A percentile compares a stretch with the other conserved stretches of the same genome.
phyloP scores from a whole-genome alignment of 2,797 vertebrate species.

The Diglossa cyanea region DNA sequence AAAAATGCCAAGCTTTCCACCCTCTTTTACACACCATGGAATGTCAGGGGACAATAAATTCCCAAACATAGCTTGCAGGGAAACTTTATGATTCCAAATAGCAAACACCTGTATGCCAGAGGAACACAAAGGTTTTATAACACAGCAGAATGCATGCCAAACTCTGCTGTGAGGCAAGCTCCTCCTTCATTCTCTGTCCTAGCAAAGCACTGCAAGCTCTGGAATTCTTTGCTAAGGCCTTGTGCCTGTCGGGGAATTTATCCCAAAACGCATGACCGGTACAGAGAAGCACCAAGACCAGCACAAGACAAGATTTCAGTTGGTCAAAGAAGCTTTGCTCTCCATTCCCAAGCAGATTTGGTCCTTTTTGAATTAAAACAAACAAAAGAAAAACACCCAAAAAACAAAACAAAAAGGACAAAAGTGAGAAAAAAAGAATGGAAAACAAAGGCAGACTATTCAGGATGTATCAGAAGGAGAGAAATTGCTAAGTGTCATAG shows the following conservation, averaged over 20 bases:
- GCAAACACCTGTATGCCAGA: neutral
- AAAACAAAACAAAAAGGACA: neutral
- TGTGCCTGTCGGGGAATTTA: neutral
- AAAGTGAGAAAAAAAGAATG: neutral
- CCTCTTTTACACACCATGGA: neutral
- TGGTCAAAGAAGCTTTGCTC: conserved; percentile 11
- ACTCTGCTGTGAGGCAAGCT: neutral
- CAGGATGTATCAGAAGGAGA: neutral
- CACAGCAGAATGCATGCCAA: neutral
- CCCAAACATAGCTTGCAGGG: neutral
- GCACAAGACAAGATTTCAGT: neutral
- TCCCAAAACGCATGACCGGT: neutral
- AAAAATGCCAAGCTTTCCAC: neutral
- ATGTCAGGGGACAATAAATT: neutral
- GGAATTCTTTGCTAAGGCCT: conserved; percentile 6
- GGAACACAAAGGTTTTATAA: neutral
- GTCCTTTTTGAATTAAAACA: neutral
- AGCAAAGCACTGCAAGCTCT: neutral
- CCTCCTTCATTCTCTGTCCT: neutral
- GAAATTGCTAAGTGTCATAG: neutral
- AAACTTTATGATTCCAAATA: neutral
- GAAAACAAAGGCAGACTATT: neutral
- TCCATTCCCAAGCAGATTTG: conserved; percentile 27
- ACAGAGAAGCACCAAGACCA: conserved; percentile 19
- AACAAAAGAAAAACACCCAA: neutral